Base-by-base conservation (phyloP, 1,140 invertebrate genomes). In the Procambarus clarkii region DNA sequence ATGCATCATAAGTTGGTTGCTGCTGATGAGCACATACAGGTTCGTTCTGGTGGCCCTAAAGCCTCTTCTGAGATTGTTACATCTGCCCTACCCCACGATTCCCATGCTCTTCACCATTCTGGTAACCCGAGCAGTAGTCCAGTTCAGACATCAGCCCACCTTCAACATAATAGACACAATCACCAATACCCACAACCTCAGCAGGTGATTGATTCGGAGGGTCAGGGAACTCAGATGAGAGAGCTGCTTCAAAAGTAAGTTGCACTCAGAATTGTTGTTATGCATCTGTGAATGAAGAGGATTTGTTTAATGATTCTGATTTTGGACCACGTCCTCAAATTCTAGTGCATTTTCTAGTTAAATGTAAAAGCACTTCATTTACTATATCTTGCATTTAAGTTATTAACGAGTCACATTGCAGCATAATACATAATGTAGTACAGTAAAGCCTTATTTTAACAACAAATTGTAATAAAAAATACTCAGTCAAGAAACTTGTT, bases 1-100 rank as follows among this genome's bases (percentile, higher is more conserved):
- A 94, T 95, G 48, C 95, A 95, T 88, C 77, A 92, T 46, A 93
- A 94, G 69, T 93, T 95, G 82, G 93, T 93, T 50, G 93, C 94
- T 21, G 94, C 95, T 0, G 95, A 95, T 91, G 93, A 94, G 54
- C 94, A 94, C 34, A 89, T 95, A 18, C 90, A 93, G 34, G 93
- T 94, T 48, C 94, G 95, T 69, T 77, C 85, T 78, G 74, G 74
- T 44, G 76, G 71, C 58, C 77, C 86, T 60, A 88, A 92, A 64
- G 69, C 71, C 78, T 50, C 60, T 64, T 64, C 74, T 74, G 86
- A 87, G 7, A 13, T 46, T 18, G 79, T 81, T 69, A 15, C 71
- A 15, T 88, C 92, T 46, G 44, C 83, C 60, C 34, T 77, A 2
- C 44, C 85, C 54, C 71, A 85, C 24, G 78, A 81, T n/a, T 64